Conservation (phyloP, 2,113 vertebrate genomes). For the Macquaria ambigua region DNA sequence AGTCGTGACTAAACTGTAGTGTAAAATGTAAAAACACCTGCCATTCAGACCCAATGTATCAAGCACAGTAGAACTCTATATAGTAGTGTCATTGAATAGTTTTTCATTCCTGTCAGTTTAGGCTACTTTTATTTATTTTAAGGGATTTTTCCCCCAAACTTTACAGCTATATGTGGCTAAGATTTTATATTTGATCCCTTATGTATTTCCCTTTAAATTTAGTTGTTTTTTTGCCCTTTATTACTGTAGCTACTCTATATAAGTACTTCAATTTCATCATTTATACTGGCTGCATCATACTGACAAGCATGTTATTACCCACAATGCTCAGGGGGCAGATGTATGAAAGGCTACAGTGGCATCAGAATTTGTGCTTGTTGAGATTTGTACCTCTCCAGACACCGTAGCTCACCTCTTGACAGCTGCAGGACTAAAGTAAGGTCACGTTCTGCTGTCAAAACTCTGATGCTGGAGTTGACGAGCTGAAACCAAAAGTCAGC, state of each 20-base stretch:
- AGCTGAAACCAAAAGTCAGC: conserved; percentile 49
- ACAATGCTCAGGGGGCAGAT: conserved; percentile 54
- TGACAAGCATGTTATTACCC: conserved; percentile 81
- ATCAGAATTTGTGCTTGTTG: conserved; percentile 34
- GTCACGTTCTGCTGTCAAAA: conserved; percentile 39
- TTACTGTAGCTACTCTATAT: background rate
- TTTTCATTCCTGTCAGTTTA: background rate
- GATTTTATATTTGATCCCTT: background rate
- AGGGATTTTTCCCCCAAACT: background rate
- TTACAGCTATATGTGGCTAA: background rate
- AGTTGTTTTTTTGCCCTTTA: background rate
- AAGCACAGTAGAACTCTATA: background rate
- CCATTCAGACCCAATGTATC: background rate
- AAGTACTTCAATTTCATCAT: background rate
- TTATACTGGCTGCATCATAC: conserved; percentile 83
- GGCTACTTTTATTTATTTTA: background rate
- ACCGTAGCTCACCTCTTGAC: background rate
- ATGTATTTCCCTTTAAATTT: background rate
- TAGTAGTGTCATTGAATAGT: background rate
- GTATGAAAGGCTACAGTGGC: conserved; percentile 56
- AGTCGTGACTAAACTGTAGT: background rate
- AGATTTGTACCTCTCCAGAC: conserved; percentile 2
- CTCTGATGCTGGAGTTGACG: conserved; percentile 9
- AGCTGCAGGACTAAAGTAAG: background rate
- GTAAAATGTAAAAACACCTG: background rate